Base-by-base conservation (phyloP, 2,888 invertebrate genomes). In the Drosophila rellima region DNA sequence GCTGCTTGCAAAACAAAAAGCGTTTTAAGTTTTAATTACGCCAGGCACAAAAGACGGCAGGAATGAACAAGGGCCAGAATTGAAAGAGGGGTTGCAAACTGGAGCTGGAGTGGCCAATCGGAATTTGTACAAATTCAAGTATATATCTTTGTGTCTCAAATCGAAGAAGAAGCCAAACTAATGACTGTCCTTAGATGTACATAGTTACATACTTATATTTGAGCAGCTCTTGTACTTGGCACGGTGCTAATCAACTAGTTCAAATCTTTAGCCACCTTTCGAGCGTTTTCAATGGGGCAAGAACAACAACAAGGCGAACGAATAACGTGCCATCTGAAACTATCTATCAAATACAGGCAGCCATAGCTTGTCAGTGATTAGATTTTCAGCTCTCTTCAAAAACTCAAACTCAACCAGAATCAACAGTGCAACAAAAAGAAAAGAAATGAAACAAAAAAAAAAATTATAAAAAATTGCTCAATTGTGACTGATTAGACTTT, bases 1-100 rank as follows among this genome's bases (percentile, higher is more conserved):
- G 78, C 86, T 85, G 86, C 85, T 89, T 89, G 83, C 88, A 78
- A 89, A 83, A 85, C 88, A 89, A 85, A 89, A 85, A 85, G 88
- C 88, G 72, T 85, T 88, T 85, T 86, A 88, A 85, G 85, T 85
- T 85, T 85, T 85, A 85, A 85, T 85, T 85, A 85, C 85, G 71
- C 35, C 52, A 61, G 71, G 70, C 70, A 82, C 88, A 85, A 87
- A 87, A 81, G 78, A 56, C 62, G 54, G 64, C 61, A 62, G 70
- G 57, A 73, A 72, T 65, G 61, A 63, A 33, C 37, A 17, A 59
- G 37, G 65, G 86, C 40, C 54, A 20, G 33, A n/a, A 44, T 13
- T 18, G 37, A n/a, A 10, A 4, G 47, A 47, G 39, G 47, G 39
- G 54, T 51, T 35, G 48, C 31, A 56, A 26, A 15, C 44, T n/a